These are phyloP conservation scores for Tychaedon coryphoeus DNA, from an alignment of 2,113 vertebrate species.

Conservation along the genomic window DNA sequence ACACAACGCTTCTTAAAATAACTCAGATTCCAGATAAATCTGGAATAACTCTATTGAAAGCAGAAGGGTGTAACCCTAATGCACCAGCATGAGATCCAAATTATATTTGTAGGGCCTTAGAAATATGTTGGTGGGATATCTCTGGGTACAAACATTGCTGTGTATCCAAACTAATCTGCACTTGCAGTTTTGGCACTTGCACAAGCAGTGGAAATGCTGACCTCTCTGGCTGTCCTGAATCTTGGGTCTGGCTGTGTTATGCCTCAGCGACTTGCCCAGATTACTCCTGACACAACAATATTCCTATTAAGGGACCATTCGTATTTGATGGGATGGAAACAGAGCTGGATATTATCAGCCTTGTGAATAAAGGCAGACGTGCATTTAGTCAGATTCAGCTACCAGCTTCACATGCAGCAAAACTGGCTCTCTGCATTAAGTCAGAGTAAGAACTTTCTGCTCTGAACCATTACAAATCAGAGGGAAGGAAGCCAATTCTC, in stretches of 20 bases:
- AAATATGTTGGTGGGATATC: not conserved
- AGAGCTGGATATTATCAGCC: not conserved
- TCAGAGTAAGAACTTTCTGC: not conserved
- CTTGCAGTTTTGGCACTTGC: not conserved
- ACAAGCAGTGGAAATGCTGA: not conserved
- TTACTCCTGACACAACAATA: not conserved
- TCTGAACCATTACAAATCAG: not conserved
- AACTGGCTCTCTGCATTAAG: not conserved
- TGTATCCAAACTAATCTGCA: not conserved
- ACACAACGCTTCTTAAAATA: not conserved
- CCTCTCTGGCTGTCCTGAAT: not conserved
- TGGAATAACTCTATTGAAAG: not conserved
- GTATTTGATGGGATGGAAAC: not conserved
- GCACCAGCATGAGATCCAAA: not conserved
- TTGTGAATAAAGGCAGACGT: not conserved
- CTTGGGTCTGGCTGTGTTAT: not conserved
- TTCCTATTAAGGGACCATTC: not conserved
- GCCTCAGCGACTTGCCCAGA: not conserved
- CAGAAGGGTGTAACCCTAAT: not conserved
- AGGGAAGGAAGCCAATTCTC: not conserved
- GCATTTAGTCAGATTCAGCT: not conserved
- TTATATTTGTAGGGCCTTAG: not conserved
- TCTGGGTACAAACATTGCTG: not conserved
- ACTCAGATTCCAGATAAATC: not conserved
- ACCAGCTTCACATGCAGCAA: not conserved